Conservation (phyloP, 1,140 invertebrate species). For the Diploscapter pachys region DNA sequence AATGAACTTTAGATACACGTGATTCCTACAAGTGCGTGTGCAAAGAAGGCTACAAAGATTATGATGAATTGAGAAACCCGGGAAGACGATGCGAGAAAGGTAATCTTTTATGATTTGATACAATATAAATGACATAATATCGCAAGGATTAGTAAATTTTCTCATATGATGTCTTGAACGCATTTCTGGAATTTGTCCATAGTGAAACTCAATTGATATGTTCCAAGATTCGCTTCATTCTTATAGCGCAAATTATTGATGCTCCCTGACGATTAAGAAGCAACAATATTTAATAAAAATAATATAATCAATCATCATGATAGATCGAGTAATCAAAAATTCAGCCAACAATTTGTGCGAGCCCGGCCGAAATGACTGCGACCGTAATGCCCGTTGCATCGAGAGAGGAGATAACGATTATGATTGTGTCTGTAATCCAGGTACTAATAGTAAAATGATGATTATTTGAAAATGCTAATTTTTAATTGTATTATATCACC, state of each 20-base stretch:
- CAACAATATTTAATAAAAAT: no score
- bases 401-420: constrained; percentile 44
- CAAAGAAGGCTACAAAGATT: constrained; percentile 51
- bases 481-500: no score
- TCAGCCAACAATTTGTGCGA: constrained; percentile 47
- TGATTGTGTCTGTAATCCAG: constrained; percentile 42
- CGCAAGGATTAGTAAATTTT: background rate
- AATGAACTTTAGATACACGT: constrained; percentile 19
- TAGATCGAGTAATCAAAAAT: background rate
- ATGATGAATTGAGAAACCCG: constrained; percentile 56
- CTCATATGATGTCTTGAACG: no score
- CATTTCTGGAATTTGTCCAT: no score
- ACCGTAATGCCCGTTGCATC: constrained; percentile 53
- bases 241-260: no score
- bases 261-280: no score
- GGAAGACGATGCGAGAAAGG: constrained; percentile 52
- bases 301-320: background rate
- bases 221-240: no score
- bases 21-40: constrained; percentile 56
- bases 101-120: background rate
- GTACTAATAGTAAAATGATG: constrained; percentile 34
- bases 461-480: background rate
- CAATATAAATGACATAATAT: background rate
- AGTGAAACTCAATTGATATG: no score
- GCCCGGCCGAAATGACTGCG: constrained; percentile 49